phyloP scores from a whole-genome alignment of 2,797 vertebrate genomes.

The Eospalax fontanierii region DNA sequence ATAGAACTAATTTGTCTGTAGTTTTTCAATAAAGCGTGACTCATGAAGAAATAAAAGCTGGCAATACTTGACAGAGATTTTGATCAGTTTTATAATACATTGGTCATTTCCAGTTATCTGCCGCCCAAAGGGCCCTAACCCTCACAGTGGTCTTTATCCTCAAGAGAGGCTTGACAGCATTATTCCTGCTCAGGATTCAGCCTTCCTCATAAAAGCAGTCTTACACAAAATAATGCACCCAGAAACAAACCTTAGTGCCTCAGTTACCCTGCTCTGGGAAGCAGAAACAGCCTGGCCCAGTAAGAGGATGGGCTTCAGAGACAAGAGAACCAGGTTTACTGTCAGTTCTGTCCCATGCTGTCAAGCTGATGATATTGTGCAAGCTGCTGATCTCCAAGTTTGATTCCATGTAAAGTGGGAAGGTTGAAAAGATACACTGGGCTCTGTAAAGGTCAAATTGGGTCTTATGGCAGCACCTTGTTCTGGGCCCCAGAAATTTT shows the following conservation, averaged over 20 bases:
- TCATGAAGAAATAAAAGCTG: neutral
- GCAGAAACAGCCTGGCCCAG: neutral
- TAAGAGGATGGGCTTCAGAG: neutral
- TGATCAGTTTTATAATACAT: neutral
- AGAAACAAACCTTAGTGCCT: neutral
- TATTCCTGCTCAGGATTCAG: neutral
- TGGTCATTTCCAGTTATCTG: neutral
- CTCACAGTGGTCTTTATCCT: neutral
- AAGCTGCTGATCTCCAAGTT: neutral
- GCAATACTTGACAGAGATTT: neutral
- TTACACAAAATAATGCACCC: neutral
- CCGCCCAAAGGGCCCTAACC: neutral
- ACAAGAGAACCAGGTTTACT: too few relatives aligned
- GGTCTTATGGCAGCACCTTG: neutral
- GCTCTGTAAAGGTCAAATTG: neutral
- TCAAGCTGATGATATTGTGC: neutral
- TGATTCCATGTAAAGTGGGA: too few relatives aligned
- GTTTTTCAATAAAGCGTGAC: neutral
- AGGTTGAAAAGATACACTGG: too few relatives aligned
- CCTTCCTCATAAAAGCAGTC: neutral
- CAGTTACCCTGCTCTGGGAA: neutral
- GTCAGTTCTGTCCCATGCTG: neutral
- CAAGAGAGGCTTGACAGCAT: neutral
- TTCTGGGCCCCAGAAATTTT: neutral
- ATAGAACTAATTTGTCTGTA: neutral